Evolutionary conservation across 2,113 vertebrate genomes (phyloP).

Genomic region (Elephantulus edwardii): DNA sequence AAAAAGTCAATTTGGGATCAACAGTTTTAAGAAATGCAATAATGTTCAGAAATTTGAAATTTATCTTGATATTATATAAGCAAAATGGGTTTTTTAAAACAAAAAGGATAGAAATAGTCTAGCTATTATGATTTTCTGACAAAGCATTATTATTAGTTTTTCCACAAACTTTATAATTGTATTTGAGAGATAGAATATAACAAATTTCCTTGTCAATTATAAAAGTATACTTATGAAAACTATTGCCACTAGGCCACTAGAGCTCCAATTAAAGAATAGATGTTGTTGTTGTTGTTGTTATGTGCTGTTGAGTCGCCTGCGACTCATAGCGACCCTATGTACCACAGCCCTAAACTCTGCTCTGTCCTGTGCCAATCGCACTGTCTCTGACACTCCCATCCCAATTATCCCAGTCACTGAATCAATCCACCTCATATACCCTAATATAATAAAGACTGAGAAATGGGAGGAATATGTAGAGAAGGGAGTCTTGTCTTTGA

Average conservation of each 20-base stretch:
- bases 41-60: conserved; percentile 7
- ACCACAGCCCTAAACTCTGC: no score
- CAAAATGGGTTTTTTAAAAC: background rate
- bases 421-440: no score
- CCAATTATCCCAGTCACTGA: no score
- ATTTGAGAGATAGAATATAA: background rate
- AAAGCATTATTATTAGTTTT: background rate
- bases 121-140: background rate
- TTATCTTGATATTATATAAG: background rate
- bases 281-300: no score
- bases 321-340: no score
- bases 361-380: no score
- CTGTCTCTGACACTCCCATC: no score
- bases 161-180: conserved; percentile 2
- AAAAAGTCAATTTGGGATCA: conserved; percentile 1
- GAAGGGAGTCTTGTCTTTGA: background rate
- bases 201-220: background rate
- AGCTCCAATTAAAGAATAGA: background rate
- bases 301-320: no score
- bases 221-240: background rate
- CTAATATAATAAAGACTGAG: background rate
- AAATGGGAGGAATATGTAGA: background rate
- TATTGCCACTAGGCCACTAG: no score
- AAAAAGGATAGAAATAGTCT: conserved; percentile 17
- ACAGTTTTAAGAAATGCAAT: conserved; percentile 7